Evolutionary conservation across 2,797 vertebrate species (phyloP).

Genomic region (Gymnocypris eckloni): DNA sequence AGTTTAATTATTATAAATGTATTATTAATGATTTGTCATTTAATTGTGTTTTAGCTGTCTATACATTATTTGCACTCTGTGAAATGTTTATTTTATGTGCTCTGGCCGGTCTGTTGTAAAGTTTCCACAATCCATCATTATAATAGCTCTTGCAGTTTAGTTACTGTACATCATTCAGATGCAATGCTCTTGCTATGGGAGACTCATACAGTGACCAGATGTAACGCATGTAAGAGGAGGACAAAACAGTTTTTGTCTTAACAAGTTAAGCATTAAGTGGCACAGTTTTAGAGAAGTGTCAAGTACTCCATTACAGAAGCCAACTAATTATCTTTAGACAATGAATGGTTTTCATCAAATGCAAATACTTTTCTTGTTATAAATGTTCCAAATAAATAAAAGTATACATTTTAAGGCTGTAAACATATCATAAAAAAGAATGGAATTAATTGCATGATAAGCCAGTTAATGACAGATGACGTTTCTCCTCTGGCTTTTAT

Average conservation of each 20-base stretch:
- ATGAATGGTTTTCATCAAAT: neutral
- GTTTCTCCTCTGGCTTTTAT: neutral
- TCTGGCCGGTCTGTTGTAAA: neutral
- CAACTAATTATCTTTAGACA: no score
- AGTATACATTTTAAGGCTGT: neutral
- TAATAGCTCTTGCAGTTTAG: conserved; percentile 4
- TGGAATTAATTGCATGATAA: neutral
- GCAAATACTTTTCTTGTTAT: no score
- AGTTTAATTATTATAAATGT: conserved; percentile 4
- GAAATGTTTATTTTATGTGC: conserved; percentile 5
- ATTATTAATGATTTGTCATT: neutral
- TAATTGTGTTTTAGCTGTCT: neutral
- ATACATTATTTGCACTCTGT: neutral
- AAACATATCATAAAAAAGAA: neutral
- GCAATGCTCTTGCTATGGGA: neutral
- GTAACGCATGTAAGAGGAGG: neutral
- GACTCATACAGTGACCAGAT: neutral
- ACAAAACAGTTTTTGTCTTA: no score
- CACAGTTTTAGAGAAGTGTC: neutral
- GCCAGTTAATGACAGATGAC: neutral
- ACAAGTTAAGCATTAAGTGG: neutral
- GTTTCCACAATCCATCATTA: neutral
- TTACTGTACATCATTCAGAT: neutral
- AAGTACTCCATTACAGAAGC: neutral
- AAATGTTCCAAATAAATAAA: neutral